Evolutionary conservation across 2,113 vertebrate genomes (phyloP), one percentile per base, ranked within the genome.

Genomic region (Microcebus ravelobensis): DNA sequence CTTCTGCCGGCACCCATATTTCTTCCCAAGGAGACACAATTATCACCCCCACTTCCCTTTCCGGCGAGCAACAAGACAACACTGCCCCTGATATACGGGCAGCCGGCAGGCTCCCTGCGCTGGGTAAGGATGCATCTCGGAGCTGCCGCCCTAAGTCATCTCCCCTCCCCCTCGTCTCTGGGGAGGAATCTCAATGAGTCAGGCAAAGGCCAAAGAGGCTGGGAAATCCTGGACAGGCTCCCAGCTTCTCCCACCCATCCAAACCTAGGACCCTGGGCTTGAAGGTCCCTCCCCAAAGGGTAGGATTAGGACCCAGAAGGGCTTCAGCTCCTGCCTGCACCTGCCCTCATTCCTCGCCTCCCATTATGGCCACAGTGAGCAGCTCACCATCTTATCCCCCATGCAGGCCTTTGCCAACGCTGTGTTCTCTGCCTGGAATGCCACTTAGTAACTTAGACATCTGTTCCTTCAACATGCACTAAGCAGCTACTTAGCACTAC

Each of bases 21-120:
- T 98, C 94, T 92, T 98, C 90, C 93, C 2, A 0, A 92, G 65
- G 91, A 97, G 89, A 96, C 93, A 97, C 85, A 80, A 76, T 94
- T 93, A 96, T 97, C 76, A 93, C 87, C 80, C 77, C 68, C 29
- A 90, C 87, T 97, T 96, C 87, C 96, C 42, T 87, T 95, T 71
- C 93, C n/a, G 80, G 80, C 3, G 0, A 95, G 96, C 86, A 90
- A 50, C 57, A 71, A 96, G 96, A 80, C 18, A 36, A 76, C 91
- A 67, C 0, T 0, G 50, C 27, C 86, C 45, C 84, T 96, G 93
- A 96, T 87, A 92, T 74, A 96, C 13, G 6, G 84, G 89, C 52
- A 3, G 23, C 81, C 29, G 1, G 77, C 25, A 0, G 29, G 18
- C 17, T 17, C 95, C 29, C 59, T 57, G 82, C 42, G 25, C 91